Evolutionary conservation across 1,140 invertebrate genomes (phyloP).

Genomic region (Drosophila burlai): DNA sequence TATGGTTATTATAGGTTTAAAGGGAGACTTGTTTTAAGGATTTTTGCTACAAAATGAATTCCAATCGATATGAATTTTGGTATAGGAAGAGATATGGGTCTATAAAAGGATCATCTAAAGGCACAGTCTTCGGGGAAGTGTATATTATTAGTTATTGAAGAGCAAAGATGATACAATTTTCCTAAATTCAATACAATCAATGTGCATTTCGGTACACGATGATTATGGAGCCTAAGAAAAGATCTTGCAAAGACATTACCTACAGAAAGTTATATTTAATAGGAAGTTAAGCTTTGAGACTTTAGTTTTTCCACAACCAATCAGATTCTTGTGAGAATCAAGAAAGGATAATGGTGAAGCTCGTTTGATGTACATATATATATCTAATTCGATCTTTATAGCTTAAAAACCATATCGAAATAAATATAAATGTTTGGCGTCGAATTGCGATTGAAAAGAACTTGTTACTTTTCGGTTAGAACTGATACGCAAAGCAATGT

Average conservation of each 20-base stretch:
- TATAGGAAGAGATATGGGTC: not conserved
- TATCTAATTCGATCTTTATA: no score
- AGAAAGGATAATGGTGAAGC: not conserved
- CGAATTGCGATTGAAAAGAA: no score
- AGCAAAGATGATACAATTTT: not conserved
- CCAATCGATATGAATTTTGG: not conserved
- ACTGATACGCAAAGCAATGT: no score
- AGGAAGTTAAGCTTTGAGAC: not conserved
- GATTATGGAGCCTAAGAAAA: not conserved
- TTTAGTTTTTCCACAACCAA: not conserved
- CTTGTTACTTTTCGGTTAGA: no score
- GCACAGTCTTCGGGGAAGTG: not conserved
- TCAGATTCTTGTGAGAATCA: no score
- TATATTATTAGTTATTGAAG: not conserved
- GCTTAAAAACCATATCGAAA: no score
- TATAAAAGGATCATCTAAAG: not conserved
- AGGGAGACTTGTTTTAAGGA: not conserved
- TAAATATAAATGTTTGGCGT: no score
- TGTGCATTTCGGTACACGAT: not conserved
- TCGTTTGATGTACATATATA: no score
- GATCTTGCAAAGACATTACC: not conserved
- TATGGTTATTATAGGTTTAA: not conserved
- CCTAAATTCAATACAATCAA: not conserved
- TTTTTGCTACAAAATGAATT: not conserved
- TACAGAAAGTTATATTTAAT: not conserved